A percentile compares a stretch with the other conserved stretches of the same genome.
Conservation (phyloP, 2,797 vertebrate species). For the Falco columbarius region DNA sequence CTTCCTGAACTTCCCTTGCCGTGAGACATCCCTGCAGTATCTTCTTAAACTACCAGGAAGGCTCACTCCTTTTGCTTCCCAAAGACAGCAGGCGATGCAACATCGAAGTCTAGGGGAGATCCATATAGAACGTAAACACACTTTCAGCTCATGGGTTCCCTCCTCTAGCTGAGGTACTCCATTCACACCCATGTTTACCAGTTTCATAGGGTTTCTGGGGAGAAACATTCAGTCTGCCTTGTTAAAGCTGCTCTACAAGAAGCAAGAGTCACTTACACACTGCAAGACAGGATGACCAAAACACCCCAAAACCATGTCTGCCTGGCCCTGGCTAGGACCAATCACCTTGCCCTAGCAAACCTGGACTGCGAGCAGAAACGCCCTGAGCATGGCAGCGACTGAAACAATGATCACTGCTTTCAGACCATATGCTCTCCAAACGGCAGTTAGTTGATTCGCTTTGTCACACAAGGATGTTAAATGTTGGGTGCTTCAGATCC, state of each 20-base stretch:
- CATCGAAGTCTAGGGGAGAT: neutral
- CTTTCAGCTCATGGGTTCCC: neutral
- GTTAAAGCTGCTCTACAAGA: neutral
- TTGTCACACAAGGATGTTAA: neutral
- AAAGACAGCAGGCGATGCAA: neutral
- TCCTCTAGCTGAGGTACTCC: neutral
- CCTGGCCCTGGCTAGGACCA: neutral
- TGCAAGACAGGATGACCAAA: neutral
- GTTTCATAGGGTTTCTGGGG: neutral
- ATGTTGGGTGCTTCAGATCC: neutral
- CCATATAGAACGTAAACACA: fast-evolving
- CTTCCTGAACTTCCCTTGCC: neutral
- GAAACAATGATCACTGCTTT: neutral
- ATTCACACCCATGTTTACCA: neutral
- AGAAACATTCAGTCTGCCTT: neutral
- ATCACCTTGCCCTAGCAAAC: neutral
- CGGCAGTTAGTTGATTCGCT: neutral
- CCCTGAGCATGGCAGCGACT: neutral
- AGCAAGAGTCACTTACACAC: neutral
- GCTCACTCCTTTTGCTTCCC: neutral
- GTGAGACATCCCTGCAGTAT: neutral
- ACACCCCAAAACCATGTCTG: neutral
- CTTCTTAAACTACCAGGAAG: neutral
- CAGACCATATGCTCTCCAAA: neutral
- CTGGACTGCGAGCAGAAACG: neutral